Evolutionary conservation across 2,113 vertebrate genomes (phyloP), one percentile per base, ranked within the genome.

Genomic region (Nematolebias whitei): DNA sequence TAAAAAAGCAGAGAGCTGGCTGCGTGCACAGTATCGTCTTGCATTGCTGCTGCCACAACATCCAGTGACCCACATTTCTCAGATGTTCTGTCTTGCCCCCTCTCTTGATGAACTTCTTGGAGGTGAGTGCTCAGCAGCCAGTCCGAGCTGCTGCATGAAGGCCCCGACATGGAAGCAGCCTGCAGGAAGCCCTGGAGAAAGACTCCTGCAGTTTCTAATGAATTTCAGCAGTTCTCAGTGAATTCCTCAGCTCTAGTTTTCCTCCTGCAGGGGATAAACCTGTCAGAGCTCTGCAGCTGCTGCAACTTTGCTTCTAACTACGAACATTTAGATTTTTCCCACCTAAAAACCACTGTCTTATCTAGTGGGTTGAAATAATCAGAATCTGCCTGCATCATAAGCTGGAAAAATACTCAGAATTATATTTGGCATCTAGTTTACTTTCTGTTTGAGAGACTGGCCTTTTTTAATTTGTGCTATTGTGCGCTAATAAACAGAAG

Each of bases 11-110:
- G 10, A 10, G 2, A 10, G 10, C 75, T 47, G 26, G 26, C 47
- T 66, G 73, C 85, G 0, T 29, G 26, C 26, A 29, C 7, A 29
- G 84, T 69, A 44, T 82, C 67, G 40, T 79, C 79, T 81, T 77
- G 79, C 71, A 62, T 14, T 61, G 64, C 56, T 63, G 68, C 52
- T 1, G 67, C 60, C 60, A 65, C 73, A 82, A 80, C 74, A 80
- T 45, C 56, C 62, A 40, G 19, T 83, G 87, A 79, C 84, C 77
- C 80, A 74, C 71, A 74, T 88, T 82, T 72, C 23, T 44, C 20
- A 80, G 62, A 11, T 71, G 71, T 49, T 49, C 50, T n/a, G 40
- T 57, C 47, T 68, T 51, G 62, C 1, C 26, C 26, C 26, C 9
- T 10, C 9, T 35, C 5, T 5, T 2, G 6, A 12, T 48, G 43